phyloP scores from a whole-genome alignment of 2,797 vertebrate genomes.

The Gambusia yucatana region DNA sequence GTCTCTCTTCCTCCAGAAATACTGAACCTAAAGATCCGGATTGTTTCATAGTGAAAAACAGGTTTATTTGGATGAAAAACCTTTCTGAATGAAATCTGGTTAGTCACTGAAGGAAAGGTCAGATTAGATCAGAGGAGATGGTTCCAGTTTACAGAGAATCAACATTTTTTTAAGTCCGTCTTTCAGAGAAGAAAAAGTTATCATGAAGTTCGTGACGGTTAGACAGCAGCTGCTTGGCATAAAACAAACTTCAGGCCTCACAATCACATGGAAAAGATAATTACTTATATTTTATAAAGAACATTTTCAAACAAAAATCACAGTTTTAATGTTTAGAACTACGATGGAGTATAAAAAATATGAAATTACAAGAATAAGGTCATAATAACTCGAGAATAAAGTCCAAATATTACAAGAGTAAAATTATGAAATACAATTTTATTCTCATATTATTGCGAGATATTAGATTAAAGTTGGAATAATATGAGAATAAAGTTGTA shows the following conservation, averaged over 20 bases:
- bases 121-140: neutral
- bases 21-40: constrained; percentile 9
- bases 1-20: constrained; percentile 57
- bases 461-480: too few species aligned
- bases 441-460: too few species aligned
- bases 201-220: neutral
- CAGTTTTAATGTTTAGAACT: neutral
- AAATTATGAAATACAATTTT: too few species aligned
- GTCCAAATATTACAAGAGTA: too few species aligned
- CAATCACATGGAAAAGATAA: neutral
- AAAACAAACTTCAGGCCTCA: neutral
- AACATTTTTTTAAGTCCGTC: neutral
- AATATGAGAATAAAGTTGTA: too few species aligned
- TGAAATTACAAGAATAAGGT: neutral
- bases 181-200: neutral
- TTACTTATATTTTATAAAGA: neutral
- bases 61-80: neutral
- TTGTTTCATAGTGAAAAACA: neutral
- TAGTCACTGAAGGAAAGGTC: neutral
- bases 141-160: neutral
- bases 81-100: constrained; percentile 1
- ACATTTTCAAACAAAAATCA: neutral
- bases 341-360: neutral
- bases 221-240: neutral
- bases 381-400: too few species aligned